Percentiles rank a stretch among this genome's conserved stretches.
Conservation (phyloP, 2,113 vertebrate species). For the Mastomys natalensis region DNA sequence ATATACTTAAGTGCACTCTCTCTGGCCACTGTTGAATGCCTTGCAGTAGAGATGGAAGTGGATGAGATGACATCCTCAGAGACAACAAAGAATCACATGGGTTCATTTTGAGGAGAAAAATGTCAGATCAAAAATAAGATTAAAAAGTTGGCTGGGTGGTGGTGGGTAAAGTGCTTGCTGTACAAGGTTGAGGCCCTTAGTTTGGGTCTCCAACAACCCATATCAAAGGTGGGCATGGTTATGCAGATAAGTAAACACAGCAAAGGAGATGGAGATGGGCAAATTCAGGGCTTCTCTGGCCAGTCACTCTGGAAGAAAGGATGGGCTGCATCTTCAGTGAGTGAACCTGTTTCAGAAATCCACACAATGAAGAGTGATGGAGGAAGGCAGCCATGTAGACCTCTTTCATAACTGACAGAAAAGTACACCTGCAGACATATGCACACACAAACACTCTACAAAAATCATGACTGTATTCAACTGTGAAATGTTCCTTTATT, state of each 20-base stretch:
- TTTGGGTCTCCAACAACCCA: background rate
- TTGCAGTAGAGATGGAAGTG: background rate
- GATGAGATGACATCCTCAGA: background rate
- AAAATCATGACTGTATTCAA: background rate
- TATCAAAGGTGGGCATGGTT: background rate
- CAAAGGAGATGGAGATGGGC: background rate
- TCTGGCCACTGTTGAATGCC: background rate
- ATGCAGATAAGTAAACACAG: too few species aligned
- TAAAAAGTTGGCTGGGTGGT: background rate
- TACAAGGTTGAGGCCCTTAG: background rate
- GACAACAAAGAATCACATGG: background rate
- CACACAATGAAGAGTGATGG: too few species aligned
- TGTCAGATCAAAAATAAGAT: background rate
- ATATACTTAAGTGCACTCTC: background rate
- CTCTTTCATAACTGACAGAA: too few species aligned
- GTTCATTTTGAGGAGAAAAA: background rate
- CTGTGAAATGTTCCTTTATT: conserved; percentile 22
- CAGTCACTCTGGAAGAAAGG: background rate
- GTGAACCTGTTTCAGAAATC: background rate
- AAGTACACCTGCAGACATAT: background rate
- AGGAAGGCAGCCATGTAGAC: background rate
- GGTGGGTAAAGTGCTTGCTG: background rate
- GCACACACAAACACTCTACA: background rate
- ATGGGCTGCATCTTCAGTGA: too few species aligned
- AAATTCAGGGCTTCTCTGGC: too few species aligned